These are phyloP conservation scores for Eupeodes corollae DNA, from an alignment of 1,140 invertebrate genomes.

Conservation along the genomic window DNA sequence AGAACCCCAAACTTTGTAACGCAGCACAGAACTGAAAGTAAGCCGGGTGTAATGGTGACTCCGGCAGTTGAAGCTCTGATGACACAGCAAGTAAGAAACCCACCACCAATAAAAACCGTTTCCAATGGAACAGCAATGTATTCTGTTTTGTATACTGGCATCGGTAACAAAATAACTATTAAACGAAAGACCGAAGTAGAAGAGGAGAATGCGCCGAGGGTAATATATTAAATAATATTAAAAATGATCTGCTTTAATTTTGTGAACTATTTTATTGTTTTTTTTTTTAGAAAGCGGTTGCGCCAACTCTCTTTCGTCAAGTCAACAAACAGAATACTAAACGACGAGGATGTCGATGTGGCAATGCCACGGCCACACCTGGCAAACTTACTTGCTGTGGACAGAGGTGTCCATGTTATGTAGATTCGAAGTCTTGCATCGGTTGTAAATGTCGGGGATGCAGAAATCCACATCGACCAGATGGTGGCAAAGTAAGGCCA, in stretches of 20 bases:
- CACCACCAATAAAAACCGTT: constrained; percentile 16
- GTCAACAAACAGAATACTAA: constrained; percentile 24
- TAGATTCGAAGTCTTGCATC: constrained; percentile 71
- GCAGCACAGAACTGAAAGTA: no score
- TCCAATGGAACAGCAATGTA: constrained; percentile 52
- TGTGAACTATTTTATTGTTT: not conserved
- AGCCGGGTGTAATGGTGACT: not conserved
- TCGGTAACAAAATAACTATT: constrained; percentile 70
- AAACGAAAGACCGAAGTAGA: constrained; percentile 60
- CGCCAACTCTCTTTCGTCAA: not conserved
- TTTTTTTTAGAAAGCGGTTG: constrained; percentile 4
- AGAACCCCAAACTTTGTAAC: not conserved
- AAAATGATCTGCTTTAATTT: not conserved
- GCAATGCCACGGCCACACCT: constrained; percentile 75
- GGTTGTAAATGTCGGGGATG: constrained; percentile 85
- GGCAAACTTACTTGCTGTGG: constrained; percentile 86
- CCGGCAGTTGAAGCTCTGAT: constrained; percentile 1
- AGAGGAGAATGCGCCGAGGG: constrained; percentile 5
- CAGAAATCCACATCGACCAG: constrained; percentile 72
- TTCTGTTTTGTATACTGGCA: constrained; percentile 65
- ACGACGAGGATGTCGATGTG: constrained; percentile 74
- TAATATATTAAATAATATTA: not conserved
- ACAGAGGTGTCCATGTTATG: constrained; percentile 86
- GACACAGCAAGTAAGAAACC: constrained; percentile 8
- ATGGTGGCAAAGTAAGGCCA: constrained; percentile 64